Percentiles rank a stretch among this genome's conserved stretches.
These are phyloP conservation scores for Coecobrya sp. DNA, from an alignment of 2,888 invertebrate species.

Conservation along the genomic window DNA sequence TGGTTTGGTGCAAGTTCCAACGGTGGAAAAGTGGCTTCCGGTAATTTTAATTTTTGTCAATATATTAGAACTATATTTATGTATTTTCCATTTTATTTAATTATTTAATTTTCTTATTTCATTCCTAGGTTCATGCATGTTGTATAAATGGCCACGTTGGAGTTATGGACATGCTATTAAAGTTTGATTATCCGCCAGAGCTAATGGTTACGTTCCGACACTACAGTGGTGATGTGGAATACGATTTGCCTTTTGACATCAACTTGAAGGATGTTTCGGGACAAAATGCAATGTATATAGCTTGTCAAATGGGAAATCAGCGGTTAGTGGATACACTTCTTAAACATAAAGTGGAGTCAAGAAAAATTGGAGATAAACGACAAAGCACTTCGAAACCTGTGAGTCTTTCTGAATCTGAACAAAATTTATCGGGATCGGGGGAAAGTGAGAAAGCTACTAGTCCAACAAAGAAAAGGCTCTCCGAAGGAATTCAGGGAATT, in stretches of 20 bases:
- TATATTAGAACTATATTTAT: no score
- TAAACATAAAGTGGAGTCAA: constrained; percentile 87
- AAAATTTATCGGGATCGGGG: constrained; percentile 65
- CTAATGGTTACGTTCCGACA: constrained; percentile 90
- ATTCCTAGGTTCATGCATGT: constrained; percentile 98
- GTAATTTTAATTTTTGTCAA: no score
- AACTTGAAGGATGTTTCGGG: constrained; percentile 96
- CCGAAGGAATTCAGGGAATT: constrained; percentile 95
- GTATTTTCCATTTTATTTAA: no score
- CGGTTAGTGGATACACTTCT: constrained; percentile 93
- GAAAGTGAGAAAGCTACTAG: constrained; percentile 79
- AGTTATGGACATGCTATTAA: constrained; percentile 93
- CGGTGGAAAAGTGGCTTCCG: constrained; percentile 97
- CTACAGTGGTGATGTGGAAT: constrained; percentile 89
- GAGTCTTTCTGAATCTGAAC: constrained; percentile 75
- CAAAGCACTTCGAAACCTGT: constrained; percentile 60
- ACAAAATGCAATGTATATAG: constrained; percentile 96
- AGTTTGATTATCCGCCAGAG: constrained; percentile 93
- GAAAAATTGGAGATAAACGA: constrained; percentile 83
- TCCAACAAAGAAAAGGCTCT: constrained; percentile 92
- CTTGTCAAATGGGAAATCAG: constrained; percentile 94
- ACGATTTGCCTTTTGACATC: constrained; percentile 96
- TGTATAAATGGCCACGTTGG: constrained; percentile 95
- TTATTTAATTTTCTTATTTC: no score
- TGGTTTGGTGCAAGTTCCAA: constrained; percentile 94